A percentile compares a stretch with the other conserved stretches of the same genome.
These are phyloP conservation scores for Podiceps cristatus DNA, from an alignment of 2,113 vertebrate genomes.

Conservation along the genomic window DNA sequence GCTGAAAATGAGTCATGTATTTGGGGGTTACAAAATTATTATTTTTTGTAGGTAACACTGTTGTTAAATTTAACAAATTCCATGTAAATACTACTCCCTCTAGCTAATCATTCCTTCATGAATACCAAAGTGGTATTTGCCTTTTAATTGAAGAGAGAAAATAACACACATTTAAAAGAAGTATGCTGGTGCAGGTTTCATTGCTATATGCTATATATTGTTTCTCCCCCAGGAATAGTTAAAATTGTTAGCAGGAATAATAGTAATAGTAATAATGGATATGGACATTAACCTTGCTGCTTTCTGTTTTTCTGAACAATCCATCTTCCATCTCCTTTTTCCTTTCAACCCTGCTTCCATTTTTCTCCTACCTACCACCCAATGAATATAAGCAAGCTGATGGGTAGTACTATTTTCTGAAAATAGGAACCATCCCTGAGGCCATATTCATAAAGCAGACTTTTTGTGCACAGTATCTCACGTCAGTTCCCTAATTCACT, in stretches of 20 bases:
- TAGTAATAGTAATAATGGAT: not conserved
- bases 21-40: not conserved
- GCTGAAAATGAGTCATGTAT: not conserved
- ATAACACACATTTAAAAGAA: not conserved
- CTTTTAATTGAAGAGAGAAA: not conserved
- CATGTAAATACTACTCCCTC: not conserved
- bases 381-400: not conserved
- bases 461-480: not conserved
- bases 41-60: not conserved
- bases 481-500: not conserved
- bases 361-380: not conserved
- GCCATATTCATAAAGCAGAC: not conserved
- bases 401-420: not conserved
- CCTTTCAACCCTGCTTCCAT: not conserved
- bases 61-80: not conserved
- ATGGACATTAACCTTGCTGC: not conserved
- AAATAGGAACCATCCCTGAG: not conserved
- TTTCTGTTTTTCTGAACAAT: not conserved
- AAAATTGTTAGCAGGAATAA: not conserved
- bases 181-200: not conserved
- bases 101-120: not conserved
- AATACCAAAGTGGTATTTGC: not conserved
- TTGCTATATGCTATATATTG: not conserved
- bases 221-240: not conserved
- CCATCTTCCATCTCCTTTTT: not conserved